Conservation (phyloP, 2,888 invertebrate species). For the Petrolisthes manimaculis region DNA sequence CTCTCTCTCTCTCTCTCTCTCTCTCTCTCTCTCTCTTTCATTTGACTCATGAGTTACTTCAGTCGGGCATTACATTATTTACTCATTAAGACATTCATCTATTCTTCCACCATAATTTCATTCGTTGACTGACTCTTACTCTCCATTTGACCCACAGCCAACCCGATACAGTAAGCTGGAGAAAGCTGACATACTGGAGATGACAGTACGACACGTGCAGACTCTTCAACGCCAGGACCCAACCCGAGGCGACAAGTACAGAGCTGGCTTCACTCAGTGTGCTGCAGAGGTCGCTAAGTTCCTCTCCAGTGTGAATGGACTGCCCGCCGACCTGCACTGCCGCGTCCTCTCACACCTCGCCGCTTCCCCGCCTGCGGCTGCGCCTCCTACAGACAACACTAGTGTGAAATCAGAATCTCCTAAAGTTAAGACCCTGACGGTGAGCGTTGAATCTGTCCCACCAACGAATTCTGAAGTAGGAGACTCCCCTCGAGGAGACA, state of each 20-base stretch:
- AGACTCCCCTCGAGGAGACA: conserved; percentile 10
- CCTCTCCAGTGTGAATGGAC: conserved; percentile 35
- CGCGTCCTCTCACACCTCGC: conserved; percentile 48
- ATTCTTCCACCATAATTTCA: neutral
- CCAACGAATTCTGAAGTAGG: neutral
- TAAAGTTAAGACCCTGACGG: neutral
- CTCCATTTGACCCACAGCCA: conserved; percentile 78
- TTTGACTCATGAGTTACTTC: neutral
- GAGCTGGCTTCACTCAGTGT: conserved; percentile 88
- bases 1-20: no score
- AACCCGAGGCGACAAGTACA: conserved; percentile 29
- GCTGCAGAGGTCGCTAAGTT: conserved; percentile 85
- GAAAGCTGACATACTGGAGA: conserved; percentile 95
- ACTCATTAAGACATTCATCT: neutral
- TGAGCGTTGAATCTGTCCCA: conserved; percentile 3
- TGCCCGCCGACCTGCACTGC: conserved; percentile 47
- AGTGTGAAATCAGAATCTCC: neutral
- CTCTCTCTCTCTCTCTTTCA: neutral
- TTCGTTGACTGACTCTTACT: neutral
- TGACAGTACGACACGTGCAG: conserved; percentile 95
- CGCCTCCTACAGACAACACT: neutral
- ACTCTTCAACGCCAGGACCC: conserved; percentile 82
- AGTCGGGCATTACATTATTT: no score
- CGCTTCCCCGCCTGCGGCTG: neutral
- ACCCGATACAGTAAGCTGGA: conserved; percentile 94